Evolutionary conservation across 1,140 invertebrate genomes (phyloP), one percentile per base, ranked within the genome.

Genomic region (Plectrocnemia conspersa): DNA sequence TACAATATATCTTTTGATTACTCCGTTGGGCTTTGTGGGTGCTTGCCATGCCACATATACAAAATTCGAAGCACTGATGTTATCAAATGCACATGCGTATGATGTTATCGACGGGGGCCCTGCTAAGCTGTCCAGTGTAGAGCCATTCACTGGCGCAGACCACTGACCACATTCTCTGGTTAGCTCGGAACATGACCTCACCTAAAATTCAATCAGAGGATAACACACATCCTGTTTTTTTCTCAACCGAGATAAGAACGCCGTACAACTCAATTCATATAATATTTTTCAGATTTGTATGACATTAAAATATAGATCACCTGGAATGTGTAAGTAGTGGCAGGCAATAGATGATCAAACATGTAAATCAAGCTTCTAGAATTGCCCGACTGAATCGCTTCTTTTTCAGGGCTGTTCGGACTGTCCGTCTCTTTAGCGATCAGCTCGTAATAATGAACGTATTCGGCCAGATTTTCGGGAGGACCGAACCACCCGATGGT

Each of bases 391-490:
- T 84, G 80, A 35, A 82, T 73, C 0, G 84, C 78, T 64, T 83
- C 77, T 62, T 80, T 76, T 15, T 73, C 68, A 21, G 74, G 73
- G 52, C 73, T 67, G 19, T 74, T 71, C 7, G 74, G 70, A 41
- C 77, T 76, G 25, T 82, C 77, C 22, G 82, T 79, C 62, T 79
- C 77, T 35, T 68, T 70, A 2, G 82, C 79, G 59, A 83, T 78
- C n/a, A 89, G 65, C 53, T 83, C 75, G 63, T 88, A 88, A 71
- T 85, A 87, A 64, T 88, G 85, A 48, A 90, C 81, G 64, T 85
- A 80, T 55, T 88, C 81, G 19, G 77, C 72, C 21, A 88, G 72
- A 58, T 83, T 73, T 4, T 74, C 65, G 0, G 84, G 79, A 2
- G 87, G 86, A 1, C 77, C 70, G 36, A 75, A 77, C 86, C 88